Conservation (phyloP, 2,797 vertebrate species). For the Sebastes kiyomatsui region DNA sequence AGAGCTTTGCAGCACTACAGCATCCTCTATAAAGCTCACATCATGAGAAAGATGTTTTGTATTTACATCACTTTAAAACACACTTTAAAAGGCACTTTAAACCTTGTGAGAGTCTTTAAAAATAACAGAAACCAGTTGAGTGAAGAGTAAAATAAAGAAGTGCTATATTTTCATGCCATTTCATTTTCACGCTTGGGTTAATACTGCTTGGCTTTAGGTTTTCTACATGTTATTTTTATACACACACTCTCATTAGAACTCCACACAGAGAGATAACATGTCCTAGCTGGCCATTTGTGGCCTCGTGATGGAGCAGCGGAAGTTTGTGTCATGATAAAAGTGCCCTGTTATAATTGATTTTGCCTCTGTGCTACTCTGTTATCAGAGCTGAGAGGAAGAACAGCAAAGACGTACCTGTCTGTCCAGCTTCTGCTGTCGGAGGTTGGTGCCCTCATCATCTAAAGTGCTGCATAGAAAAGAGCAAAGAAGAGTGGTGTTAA, state of each 20-base stretch:
- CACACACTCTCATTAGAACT: background rate
- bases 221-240: background rate
- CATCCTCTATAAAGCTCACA: background rate
- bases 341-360: conserved; percentile 13
- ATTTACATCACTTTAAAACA: background rate
- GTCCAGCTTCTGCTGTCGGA: conserved; percentile 98
- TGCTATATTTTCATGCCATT: background rate
- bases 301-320: conserved; percentile 3
- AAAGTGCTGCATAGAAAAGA: conserved; percentile 87
- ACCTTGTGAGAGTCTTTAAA: background rate
- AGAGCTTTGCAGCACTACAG: conserved; percentile 4
- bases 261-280: conserved; percentile 2
- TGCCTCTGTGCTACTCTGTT: background rate
- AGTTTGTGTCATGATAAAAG: conserved; percentile 17
- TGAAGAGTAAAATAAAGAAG: background rate
- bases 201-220: background rate
- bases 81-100: background rate
- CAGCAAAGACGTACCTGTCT: conserved; percentile 86
- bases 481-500: background rate
- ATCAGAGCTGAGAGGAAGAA: background rate
- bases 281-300: conserved; percentile 4
- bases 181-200: background rate
- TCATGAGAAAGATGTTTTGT: background rate
- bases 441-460: conserved; percentile 96
- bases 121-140: background rate